These are phyloP conservation scores for Geophilus truncorum DNA, from an alignment of 2,888 invertebrate genomes.

Conservation along the genomic window DNA sequence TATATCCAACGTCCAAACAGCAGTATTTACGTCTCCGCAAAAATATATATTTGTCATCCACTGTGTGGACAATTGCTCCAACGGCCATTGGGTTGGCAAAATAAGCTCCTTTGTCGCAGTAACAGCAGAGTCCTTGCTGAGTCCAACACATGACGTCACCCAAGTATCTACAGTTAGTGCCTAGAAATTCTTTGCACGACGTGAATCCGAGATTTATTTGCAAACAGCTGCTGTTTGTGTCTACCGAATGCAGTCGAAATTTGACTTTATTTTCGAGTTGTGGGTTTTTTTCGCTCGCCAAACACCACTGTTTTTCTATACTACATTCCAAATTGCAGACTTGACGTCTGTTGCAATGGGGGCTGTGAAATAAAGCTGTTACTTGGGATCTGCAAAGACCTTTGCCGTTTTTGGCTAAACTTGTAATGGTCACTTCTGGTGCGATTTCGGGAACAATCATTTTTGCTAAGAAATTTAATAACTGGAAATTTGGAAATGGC, in stretches of 20 bases:
- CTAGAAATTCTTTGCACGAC: constrained; percentile 48
- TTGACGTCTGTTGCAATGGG: neutral
- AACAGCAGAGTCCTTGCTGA: constrained; percentile 15
- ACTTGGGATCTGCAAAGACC: neutral
- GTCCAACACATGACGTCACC: neutral
- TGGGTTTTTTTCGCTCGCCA: neutral
- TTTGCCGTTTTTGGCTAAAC: neutral
- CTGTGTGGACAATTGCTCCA: constrained; percentile 48
- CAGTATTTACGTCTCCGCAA: constrained; percentile 47
- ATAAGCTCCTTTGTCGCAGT: constrained; percentile 45
- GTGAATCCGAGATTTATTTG: constrained; percentile 46
- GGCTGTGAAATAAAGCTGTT: neutral
- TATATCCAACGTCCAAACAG: constrained; percentile 39
- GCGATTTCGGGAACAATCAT: neutral
- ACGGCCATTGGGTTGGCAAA: constrained; percentile 50
- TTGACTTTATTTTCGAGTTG: neutral
- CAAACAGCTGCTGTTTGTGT: neutral
- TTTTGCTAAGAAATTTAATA: neutral
- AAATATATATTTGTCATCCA: constrained; percentile 46
- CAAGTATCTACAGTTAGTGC: constrained; percentile 47
- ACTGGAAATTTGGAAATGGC: neutral
- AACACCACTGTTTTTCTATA: neutral
- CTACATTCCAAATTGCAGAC: neutral
- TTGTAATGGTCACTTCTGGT: constrained; percentile 3
- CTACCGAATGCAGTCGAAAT: neutral